phyloP scores from a whole-genome alignment of 2,797 vertebrate species.

The Anolis apletophallus region DNA sequence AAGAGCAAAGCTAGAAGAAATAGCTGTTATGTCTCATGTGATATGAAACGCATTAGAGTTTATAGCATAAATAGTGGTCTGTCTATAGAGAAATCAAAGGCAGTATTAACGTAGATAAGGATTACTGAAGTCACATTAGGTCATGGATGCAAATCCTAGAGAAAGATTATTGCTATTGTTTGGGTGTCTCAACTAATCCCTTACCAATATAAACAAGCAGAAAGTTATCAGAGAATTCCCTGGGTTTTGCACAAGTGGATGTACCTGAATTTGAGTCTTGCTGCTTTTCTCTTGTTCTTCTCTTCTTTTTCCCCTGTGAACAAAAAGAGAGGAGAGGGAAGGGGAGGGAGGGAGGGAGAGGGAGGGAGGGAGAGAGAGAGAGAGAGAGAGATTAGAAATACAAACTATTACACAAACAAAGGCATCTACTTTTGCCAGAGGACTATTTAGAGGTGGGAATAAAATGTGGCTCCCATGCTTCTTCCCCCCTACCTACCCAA shows the following conservation, averaged over 20 bases:
- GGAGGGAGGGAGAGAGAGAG: not conserved
- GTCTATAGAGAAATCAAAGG: not conserved
- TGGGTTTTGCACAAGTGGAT: not conserved
- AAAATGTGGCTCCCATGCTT: too few relatives aligned
- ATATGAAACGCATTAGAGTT: not conserved
- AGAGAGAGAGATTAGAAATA: conserved; percentile 4
- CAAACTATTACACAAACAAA: conserved; percentile 25
- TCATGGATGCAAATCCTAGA: not conserved
- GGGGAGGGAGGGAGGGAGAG: not conserved
- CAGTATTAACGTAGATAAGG: not conserved
- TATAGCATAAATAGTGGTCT: conserved; percentile 1
- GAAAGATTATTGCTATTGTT: conserved; percentile 4
- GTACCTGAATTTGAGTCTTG: conserved; percentile 95
- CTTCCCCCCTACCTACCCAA: too few relatives aligned
- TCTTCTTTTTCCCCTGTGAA: conserved; percentile 95
- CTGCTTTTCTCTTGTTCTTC: conserved; percentile 95
- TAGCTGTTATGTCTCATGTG: not conserved
- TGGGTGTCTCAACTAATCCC: not conserved
- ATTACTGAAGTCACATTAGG: conserved; percentile 14
- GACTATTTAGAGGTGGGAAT: not conserved
- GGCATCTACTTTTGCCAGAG: not conserved
- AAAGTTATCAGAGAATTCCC: not conserved
- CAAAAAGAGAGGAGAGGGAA: conserved; percentile 29
- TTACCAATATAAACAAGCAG: not conserved
- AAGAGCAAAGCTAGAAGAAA: not conserved